Conservation (phyloP, 2,113 vertebrate genomes). For the Mormyrus lacerda region DNA sequence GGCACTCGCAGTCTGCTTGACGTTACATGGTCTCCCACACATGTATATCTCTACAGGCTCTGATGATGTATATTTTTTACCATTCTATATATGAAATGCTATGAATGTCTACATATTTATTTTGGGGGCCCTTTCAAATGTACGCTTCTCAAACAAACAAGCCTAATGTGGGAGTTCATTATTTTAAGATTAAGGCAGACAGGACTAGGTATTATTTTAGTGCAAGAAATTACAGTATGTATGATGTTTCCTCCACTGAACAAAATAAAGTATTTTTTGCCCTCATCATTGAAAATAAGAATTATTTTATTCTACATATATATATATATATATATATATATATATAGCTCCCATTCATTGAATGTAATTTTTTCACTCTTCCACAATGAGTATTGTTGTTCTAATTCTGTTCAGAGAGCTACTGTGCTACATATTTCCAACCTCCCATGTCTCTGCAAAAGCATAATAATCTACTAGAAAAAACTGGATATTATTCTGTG, state of each 20-base stretch:
- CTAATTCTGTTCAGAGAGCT: constrained; percentile 1
- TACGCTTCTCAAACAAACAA: background rate
- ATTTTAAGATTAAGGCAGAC: background rate
- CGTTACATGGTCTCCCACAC: background rate
- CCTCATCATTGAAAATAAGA: background rate
- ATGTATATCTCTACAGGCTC: background rate
- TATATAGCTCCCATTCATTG: background rate
- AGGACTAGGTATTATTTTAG: background rate
- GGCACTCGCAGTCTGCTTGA: background rate
- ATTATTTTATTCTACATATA: background rate
- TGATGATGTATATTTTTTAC: background rate
- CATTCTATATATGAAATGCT: background rate
- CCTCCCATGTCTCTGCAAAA: background rate
- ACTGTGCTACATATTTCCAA: constrained; percentile 8
- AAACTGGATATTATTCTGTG: background rate
- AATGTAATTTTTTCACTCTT: constrained; percentile 5
- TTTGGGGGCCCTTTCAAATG: background rate
- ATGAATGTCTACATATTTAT: background rate
- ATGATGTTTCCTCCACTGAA: background rate
- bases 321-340: background rate
- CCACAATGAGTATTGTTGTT: constrained; percentile 2
- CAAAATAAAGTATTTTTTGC: background rate
- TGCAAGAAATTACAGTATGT: background rate
- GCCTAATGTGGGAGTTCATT: background rate
- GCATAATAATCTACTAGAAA: background rate